Evolutionary conservation across 2,888 invertebrate genomes (phyloP), one percentile per base, ranked within the genome.

Genomic region (Phengaris alcon): DNA sequence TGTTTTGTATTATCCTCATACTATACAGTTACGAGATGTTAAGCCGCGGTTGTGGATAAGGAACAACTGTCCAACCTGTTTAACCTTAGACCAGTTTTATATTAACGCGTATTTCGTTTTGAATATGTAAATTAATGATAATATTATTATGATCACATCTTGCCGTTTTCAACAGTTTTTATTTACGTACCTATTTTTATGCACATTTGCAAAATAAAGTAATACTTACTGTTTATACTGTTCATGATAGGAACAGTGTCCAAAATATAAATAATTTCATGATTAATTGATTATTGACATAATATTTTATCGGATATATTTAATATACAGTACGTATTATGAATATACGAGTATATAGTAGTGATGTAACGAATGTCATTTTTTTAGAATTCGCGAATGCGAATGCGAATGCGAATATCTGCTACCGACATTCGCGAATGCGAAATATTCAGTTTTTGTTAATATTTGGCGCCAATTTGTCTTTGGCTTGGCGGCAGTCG

Each of bases 91-190:
- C 70, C 70, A 15, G 70, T 70, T 70, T 70, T 15, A 59, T 57
- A 44, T 22, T 22, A 51, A 70, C n/a, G 48, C 15, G 9, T 70
- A 48, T 70, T 70, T 70, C 3, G 51, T 51, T 51, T 70, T 15
- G 51, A 70, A 52, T 70, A 70, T 70, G 70, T 44, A 51, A 70
- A 70, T 70, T 51, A 70, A 15, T 70, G 70, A 51, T 70, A 70
- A 70, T 70, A 44, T 70, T 70, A 44, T 70, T 48, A 48, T 64
- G 64, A 64, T 64, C 64, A 51, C 48, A 15, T 70, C 6, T 70
- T 48, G 70, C 51, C 48, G 51, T 70, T 69, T 70, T 70, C 51
- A 70, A 48, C 70, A 70, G 69, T 48, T 51, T 70, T 15, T 15
- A 35, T 68, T 15, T 70, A 15, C 48, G 12, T 70, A 51, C 10